Base-by-base conservation (phyloP, 2,888 invertebrate genomes). In the Encarsia formosa region DNA sequence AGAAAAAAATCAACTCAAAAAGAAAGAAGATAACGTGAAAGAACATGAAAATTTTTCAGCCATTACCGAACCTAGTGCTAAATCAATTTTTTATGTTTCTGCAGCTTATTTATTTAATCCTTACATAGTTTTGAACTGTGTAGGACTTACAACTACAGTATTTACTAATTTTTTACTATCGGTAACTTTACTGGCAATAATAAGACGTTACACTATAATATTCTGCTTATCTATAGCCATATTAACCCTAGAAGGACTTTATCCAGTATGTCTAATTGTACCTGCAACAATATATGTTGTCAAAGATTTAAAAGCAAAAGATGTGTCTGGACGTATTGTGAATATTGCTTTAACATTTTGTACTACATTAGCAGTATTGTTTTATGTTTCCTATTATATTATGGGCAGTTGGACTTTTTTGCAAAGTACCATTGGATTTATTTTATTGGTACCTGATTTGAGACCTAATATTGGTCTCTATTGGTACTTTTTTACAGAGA, bases 401-500 rank as follows among this genome's bases (percentile, higher is more conserved):
- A 81, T 84, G 77, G 78, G 80, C 63, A 81, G 83, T 34, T 85
- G 75, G 75, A 70, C 68, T 4, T 74, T 72, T 37, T 18, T 74
- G 35, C 57, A 62, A 34, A 76, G 65, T 59, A 75, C 76, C 26
- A 69, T 73, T 56, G 71, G 69, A 75, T 83, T 72, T 77, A 94
- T 93, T 67, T 80, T 96, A 59, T 85, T 85, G 16, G 94, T 95
- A 45, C 91, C 92, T 2, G 98, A 99, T 73, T 78, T 98, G 59
- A 89, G 91, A 63, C 99, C 99, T 20, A 99, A 99, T 71, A 89
- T 96, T 63, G 99, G 99, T 1, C 78, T 99, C 2, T 99, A 97
- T 75, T 99, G 99, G 99, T 99, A 99, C 70, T 98, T 99, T 77
- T 99, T 99, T 75, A 97, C 96, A 1, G 98, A 99, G 80, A 96